Evolutionary conservation across 1,140 invertebrate genomes (phyloP).

Genomic region (Lasaia peninsularis): DNA sequence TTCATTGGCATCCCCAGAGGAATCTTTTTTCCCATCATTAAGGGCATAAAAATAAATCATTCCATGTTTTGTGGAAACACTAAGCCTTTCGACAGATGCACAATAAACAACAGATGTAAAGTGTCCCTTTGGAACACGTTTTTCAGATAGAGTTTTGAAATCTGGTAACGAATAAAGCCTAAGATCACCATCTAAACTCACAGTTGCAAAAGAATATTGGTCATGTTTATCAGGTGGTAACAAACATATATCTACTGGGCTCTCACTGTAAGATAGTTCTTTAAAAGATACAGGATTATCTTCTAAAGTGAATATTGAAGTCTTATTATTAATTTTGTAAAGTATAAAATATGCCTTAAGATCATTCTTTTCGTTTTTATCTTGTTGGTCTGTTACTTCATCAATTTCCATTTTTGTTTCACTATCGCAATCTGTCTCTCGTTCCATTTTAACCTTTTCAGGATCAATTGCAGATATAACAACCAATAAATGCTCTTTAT

Average conservation of each 20-base stretch:
- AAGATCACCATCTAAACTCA: slow-evolving; percentile 84
- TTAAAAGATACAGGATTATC: slow-evolving; percentile 80
- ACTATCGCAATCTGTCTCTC: slow-evolving; percentile 44
- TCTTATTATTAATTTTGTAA: slow-evolving; percentile 61
- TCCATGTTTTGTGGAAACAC: slow-evolving; percentile 87
- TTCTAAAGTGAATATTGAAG: slow-evolving; percentile 62
- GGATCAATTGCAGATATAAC: slow-evolving; percentile 76
- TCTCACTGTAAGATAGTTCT: slow-evolving; percentile 80
- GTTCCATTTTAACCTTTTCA: slow-evolving; percentile 43
- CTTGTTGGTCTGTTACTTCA: slow-evolving; percentile 35
- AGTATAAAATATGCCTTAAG: slow-evolving; percentile 57
- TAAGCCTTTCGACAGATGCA: slow-evolving; percentile 89
- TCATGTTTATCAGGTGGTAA: slow-evolving; percentile 77
- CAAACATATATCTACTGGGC: slow-evolving; percentile 82
- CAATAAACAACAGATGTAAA: slow-evolving; percentile 88
- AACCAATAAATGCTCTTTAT: slow-evolving; percentile 81
- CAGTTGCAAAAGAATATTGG: slow-evolving; percentile 55
- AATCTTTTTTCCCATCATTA: slow-evolving; percentile 83
- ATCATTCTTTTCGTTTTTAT: slow-evolving; percentile 44
- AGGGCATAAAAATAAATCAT: slow-evolving; percentile 90
- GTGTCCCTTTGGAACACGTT: slow-evolving; percentile 81
- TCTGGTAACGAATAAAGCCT: slow-evolving; percentile 82
- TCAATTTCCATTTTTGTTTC: slow-evolving; percentile 65
- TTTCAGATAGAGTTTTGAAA: slow-evolving; percentile 80
- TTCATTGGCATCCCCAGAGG: slow-evolving; percentile 81